Evolutionary conservation across 1,140 invertebrate species (phyloP).

Genomic region (Bombus turneri): DNA sequence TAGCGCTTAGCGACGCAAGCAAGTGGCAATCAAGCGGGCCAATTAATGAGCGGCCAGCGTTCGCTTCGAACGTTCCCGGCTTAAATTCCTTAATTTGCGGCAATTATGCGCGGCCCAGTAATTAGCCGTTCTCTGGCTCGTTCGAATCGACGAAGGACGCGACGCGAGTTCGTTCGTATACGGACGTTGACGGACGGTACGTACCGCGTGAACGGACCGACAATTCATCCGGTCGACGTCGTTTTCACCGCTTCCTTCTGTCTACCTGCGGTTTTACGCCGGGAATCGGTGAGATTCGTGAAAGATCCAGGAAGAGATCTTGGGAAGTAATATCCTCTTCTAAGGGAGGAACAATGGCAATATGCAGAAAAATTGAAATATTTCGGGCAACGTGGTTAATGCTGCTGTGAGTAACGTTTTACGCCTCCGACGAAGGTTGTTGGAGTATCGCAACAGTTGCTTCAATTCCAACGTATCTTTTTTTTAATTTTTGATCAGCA

Average conservation of each 20-base stretch:
- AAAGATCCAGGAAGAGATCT: neutral
- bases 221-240: conserved; percentile 2
- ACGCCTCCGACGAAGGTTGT: neutral
- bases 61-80: conserved; percentile 42
- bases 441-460: neutral
- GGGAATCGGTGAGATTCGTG: neutral
- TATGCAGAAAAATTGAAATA: neutral
- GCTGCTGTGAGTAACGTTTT: neutral
- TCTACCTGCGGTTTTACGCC: neutral
- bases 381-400: neutral
- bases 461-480: neutral
- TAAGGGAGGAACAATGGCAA: neutral
- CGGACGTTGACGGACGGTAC: neutral
- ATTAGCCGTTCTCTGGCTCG: conserved; percentile 43
- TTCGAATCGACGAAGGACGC: neutral
- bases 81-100: conserved; percentile 67
- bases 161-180: neutral
- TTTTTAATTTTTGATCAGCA: neutral
- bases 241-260: neutral
- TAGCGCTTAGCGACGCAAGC: conserved; percentile 69
- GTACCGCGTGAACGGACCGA: neutral
- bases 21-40: conserved; percentile 74
- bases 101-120: conserved; percentile 65
- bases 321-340: neutral
- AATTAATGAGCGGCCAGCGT: conserved; percentile 67